phyloP scores from a whole-genome alignment of 2,113 vertebrate species.

The Holacanthus passer region DNA sequence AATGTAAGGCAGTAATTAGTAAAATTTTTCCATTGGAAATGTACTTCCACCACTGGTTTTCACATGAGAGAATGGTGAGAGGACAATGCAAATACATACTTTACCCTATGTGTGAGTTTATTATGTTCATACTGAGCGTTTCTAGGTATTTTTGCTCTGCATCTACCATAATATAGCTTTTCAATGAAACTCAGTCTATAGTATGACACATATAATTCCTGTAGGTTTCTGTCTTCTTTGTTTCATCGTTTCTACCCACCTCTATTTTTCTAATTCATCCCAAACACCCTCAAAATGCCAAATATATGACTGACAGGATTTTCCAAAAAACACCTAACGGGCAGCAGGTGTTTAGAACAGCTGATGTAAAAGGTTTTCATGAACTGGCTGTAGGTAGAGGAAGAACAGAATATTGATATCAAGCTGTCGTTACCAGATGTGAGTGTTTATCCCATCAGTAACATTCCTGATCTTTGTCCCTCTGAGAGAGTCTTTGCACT shows the following conservation, averaged over 20 bases:
- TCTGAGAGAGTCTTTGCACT: conserved; percentile 19
- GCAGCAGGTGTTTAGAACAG: conserved; percentile 2
- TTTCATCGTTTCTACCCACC: background rate
- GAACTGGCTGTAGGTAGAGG: background rate
- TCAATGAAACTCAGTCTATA: too few relatives aligned
- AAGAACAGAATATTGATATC: background rate
- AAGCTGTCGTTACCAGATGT: background rate
- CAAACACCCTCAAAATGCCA: background rate
- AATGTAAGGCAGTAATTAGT: background rate
- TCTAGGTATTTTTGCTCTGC: too few relatives aligned
- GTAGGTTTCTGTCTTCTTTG: background rate
- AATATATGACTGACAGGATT: background rate
- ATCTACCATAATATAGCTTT: too few relatives aligned
- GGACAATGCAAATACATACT: too few relatives aligned
- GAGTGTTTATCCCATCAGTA: background rate
- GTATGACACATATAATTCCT: background rate
- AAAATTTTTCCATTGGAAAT: too few relatives aligned
- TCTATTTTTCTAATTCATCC: too few relatives aligned
- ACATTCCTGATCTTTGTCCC: background rate
- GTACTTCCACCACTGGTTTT: too few relatives aligned
- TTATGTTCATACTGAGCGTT: too few relatives aligned
- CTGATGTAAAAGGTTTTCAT: background rate
- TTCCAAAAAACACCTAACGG: too few relatives aligned
- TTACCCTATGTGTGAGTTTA: too few relatives aligned
- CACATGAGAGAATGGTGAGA: too few relatives aligned